Conservation (phyloP, 2,113 vertebrate species). For the Shinisaurus crocodilurus region DNA sequence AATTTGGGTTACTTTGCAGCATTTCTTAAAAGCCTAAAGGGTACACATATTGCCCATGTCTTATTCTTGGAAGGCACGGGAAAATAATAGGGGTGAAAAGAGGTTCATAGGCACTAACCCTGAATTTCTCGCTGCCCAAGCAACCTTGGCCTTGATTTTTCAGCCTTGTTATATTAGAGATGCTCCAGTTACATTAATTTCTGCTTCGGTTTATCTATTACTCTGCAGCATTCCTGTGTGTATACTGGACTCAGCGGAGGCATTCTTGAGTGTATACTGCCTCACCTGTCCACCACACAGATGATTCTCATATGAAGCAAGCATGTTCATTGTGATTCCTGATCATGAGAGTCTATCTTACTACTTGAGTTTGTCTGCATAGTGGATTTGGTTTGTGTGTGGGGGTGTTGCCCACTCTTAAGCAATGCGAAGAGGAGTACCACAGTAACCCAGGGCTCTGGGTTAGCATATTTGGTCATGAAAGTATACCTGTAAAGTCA, state of each 20-base stretch:
- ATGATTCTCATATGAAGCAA: not conserved
- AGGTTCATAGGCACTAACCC: not conserved
- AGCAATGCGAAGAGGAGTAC: not conserved
- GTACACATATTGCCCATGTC: not conserved
- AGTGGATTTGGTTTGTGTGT: not conserved
- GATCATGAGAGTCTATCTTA: not conserved
- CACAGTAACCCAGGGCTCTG: not conserved
- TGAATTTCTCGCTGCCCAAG: not conserved
- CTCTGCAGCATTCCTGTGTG: not conserved
- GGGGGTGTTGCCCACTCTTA: too few species aligned
- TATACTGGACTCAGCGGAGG: not conserved
- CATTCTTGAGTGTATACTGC: too few species aligned
- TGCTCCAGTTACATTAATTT: not conserved
- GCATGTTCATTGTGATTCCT: not conserved
- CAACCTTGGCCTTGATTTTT: not conserved
- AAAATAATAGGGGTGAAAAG: not conserved
- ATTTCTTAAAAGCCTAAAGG: not conserved
- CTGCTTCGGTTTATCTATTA: too few species aligned
- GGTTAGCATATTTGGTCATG: not conserved
- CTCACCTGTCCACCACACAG: not conserved
- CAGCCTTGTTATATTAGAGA: not conserved
- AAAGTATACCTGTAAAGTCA: not conserved
- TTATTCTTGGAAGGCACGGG: not conserved
- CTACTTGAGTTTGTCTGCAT: not conserved
- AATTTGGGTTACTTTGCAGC: not conserved